Evolutionary conservation across 2,888 invertebrate species (phyloP).

Genomic region (Idaea biselata): DNA sequence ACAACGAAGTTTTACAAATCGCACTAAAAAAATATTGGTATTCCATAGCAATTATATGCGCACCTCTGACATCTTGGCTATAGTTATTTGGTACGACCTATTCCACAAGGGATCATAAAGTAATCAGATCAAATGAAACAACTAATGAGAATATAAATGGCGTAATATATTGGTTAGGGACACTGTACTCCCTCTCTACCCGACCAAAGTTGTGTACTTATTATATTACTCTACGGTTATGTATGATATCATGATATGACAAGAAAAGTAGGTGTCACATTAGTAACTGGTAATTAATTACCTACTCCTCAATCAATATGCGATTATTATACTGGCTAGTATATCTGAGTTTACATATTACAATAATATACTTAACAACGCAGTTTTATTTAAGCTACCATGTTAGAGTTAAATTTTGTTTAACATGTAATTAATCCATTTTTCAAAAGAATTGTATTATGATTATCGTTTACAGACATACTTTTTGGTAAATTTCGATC

Average conservation of each 20-base stretch:
- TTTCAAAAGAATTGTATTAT: too few species aligned
- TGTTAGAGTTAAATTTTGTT: too few species aligned
- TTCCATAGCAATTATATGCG: not conserved
- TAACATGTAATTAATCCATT: too few species aligned
- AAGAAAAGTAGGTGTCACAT: not conserved
- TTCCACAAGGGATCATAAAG: conserved; percentile 59
- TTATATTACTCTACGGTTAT: conserved; percentile 25
- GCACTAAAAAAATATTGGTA: too few species aligned
- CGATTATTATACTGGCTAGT: not conserved
- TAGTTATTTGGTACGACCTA: not conserved
- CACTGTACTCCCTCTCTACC: conserved; percentile 44
- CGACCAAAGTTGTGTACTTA: conserved; percentile 21
- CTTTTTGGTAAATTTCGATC: not conserved
- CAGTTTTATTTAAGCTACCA: not conserved
- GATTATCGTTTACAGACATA: not conserved
- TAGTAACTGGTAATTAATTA: not conserved
- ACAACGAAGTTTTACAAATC: conserved; percentile 48
- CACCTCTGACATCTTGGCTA: not conserved
- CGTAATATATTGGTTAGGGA: conserved; percentile 73
- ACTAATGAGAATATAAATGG: conserved; percentile 76
- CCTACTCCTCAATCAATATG: not conserved
- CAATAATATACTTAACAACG: not conserved
- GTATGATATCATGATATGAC: conserved; percentile 5
- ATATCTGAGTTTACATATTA: not conserved
- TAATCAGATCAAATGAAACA: conserved; percentile 73